Evolutionary conservation across 2,888 invertebrate species (phyloP).

Genomic region (Zele albiditarsus): DNA sequence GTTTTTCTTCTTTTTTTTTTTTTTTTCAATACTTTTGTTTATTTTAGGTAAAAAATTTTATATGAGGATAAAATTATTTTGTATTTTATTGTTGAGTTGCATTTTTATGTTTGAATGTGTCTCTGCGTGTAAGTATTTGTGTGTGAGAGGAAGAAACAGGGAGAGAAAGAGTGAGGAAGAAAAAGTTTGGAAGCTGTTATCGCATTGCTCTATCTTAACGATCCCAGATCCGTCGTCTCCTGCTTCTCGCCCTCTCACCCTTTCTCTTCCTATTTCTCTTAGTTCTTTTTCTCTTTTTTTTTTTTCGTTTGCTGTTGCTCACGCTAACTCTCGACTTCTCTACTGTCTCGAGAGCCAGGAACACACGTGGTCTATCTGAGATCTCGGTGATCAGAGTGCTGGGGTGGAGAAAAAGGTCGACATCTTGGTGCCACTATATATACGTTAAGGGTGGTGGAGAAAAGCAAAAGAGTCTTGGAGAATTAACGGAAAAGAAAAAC

Average conservation of each 20-base stretch:
- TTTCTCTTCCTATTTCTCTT: slow-evolving; percentile 4
- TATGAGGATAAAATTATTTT: slow-evolving; percentile 17
- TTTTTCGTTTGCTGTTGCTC: not conserved
- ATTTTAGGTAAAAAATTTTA: slow-evolving; percentile 31
- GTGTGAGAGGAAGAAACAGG: not conserved
- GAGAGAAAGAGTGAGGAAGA: not conserved
- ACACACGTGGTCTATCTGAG: slow-evolving; percentile 27
- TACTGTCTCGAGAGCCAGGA: slow-evolving; percentile 8
- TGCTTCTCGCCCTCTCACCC: slow-evolving; percentile 54
- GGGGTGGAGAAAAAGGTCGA: slow-evolving; percentile 41
- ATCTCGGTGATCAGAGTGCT: slow-evolving; percentile 22
- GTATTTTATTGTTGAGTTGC: slow-evolving; percentile 30
- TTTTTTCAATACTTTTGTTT: slow-evolving; percentile 10
- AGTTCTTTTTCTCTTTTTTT: not conserved
- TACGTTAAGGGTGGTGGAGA: slow-evolving; percentile 1
- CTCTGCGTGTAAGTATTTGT: not conserved
- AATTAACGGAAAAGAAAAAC: slow-evolving; percentile 1
- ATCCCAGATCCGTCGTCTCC: slow-evolving; percentile 63
- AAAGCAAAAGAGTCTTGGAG: slow-evolving; percentile 27
- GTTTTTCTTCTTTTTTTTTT: not conserved
- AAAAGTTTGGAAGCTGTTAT: slow-evolving; percentile 49
- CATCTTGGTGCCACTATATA: slow-evolving; percentile 20
- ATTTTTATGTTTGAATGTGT: slow-evolving; percentile 33
- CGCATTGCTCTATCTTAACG: slow-evolving; percentile 63
- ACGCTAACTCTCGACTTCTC: slow-evolving; percentile 24